Base-by-base conservation (phyloP, 2,113 vertebrate genomes). In the Nesogale talazaci region DNA sequence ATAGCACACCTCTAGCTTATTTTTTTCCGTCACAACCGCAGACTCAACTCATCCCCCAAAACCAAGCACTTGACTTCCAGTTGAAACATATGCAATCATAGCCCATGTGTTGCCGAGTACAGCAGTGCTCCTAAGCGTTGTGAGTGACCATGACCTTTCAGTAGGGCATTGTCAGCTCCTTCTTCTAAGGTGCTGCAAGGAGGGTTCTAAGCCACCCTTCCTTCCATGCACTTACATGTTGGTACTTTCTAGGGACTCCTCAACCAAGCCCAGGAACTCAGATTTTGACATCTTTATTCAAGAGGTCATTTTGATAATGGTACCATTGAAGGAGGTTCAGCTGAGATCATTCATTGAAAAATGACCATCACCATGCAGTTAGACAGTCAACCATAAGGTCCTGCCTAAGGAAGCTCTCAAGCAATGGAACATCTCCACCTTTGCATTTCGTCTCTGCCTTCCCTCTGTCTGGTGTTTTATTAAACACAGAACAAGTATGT, bases 331-430 rank as follows among this genome's bases (percentile, higher is more conserved):
- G 74, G 69, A 59, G 65, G 38, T 69, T 74, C 3, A 77, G n/a
- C 6, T 36, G 76, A 96, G 83, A n/a, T 85, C 94, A 97, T 3
- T 85, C 94, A 97, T 3, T 90, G 88, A 78, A 93, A 90, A 96
- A 85, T 95, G 95, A 88, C 93, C 89, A 69, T 87, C 72, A 63
- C 82, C 83, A 42, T 87, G 8, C 88, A 97, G 56, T 89, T 93
- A 94, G 17, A 84, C 78, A 56, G 61, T 36, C 4, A 40, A 25
- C 87, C 77, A 92, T 95, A 81, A 77, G 69, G 88, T 82, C 3
- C 38, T 76, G 81, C 70, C 19, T 8, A 88, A 95, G 94, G 92
- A 94, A 92, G 81, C 95, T 67, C 90, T 82, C 34, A 14, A 92
- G 82, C 72, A 81, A 19, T 15, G 93, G 67, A 52, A 83, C 61